These are phyloP conservation scores for Erythrolamprus reginae DNA, from an alignment of 2,113 vertebrate species.

Conservation along the genomic window DNA sequence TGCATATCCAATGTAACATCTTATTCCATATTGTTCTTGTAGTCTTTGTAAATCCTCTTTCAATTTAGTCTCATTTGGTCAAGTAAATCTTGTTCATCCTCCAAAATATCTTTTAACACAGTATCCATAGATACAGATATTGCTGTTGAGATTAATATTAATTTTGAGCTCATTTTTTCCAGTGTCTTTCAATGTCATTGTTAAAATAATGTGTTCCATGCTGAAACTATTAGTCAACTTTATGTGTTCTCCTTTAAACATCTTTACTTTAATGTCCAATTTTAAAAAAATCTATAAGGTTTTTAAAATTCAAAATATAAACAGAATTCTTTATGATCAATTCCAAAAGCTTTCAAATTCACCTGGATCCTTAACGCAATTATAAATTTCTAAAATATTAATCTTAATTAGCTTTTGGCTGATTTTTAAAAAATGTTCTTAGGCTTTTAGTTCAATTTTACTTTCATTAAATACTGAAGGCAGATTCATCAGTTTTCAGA, in stretches of 20 bases:
- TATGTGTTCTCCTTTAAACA: too few species aligned
- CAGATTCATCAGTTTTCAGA: not conserved
- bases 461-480: not conserved
- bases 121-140: not conserved
- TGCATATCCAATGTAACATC: not conserved
- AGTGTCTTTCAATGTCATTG: not conserved
- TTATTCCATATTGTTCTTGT: not conserved
- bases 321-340: not conserved
- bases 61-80: not conserved
- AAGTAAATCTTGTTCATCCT: not conserved
- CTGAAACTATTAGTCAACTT: not conserved
- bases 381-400: not conserved
- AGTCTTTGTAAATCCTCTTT: not conserved
- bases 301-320: too few species aligned
- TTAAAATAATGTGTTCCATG: not conserved
- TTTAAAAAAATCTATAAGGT: too few species aligned
- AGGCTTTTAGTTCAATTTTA: not conserved
- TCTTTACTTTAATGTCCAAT: too few species aligned
- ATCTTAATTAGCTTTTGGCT: not conserved
- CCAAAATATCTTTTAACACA: not conserved
- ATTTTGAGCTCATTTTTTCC: not conserved
- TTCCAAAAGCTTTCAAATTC: not conserved
- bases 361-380: not conserved
- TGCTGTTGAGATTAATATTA: not conserved
- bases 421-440: not conserved